These are phyloP conservation scores for Enteromius mattozi DNA, from an alignment of 2,797 vertebrate genomes.

Conservation along the genomic window DNA sequence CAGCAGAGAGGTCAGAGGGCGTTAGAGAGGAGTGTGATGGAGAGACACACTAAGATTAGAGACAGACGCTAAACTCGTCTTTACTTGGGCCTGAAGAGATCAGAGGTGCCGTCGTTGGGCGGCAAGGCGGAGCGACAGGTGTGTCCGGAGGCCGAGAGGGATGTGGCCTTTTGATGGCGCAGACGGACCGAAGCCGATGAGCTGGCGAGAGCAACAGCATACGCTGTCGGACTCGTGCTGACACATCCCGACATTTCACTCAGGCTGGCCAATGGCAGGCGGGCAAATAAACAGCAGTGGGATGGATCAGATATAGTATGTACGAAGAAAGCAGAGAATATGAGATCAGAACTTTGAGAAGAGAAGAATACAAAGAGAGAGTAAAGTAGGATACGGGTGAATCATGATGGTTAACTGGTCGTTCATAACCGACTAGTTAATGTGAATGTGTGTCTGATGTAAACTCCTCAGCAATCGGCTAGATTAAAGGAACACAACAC, in stretches of 20 bases:
- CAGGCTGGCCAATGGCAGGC: conserved; percentile 74
- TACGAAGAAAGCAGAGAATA: conserved; percentile 41
- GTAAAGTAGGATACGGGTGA: background rate
- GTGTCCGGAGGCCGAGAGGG: conserved; percentile 81
- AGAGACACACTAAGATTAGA: conserved; percentile 66
- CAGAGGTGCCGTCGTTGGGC: conserved; percentile 78
- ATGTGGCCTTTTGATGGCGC: conserved; percentile 85
- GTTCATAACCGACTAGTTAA: background rate
- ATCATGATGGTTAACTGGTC: background rate
- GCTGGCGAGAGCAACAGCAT: conserved; percentile 75
- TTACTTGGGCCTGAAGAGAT: conserved; percentile 84
- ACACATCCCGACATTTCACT: conserved; percentile 81
- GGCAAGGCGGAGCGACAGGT: conserved; percentile 80
- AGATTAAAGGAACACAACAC: too few relatives aligned
- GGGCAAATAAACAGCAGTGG: conserved; percentile 71
- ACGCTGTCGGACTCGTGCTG: conserved; percentile 76
- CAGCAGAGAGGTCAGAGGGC: conserved; percentile 74
- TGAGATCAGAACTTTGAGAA: conserved; percentile 1
- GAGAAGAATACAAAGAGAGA: conserved; percentile 17
- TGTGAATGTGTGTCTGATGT: background rate
- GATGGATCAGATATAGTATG: conserved; percentile 76
- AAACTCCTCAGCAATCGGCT: background rate
- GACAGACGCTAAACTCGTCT: conserved; percentile 54
- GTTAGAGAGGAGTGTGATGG: conserved; percentile 56
- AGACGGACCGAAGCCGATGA: conserved; percentile 81